Evolutionary conservation across 1,140 invertebrate genomes (phyloP).

Genomic region (Neodiprion lecontei): DNA sequence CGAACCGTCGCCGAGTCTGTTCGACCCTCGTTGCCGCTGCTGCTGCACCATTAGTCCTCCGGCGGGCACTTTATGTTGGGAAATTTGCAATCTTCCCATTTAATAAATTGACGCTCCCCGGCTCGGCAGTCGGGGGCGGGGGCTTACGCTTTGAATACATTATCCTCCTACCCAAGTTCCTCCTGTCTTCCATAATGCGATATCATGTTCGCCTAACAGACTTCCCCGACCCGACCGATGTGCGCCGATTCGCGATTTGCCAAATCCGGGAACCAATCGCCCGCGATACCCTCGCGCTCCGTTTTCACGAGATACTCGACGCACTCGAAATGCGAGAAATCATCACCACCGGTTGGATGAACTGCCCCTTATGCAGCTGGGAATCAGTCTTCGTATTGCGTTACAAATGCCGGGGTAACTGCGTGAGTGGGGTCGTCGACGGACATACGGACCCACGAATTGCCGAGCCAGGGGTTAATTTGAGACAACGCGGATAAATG

Average conservation of each 20-base stretch:
- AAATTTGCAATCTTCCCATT: conserved; percentile 64
- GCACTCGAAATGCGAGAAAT: background rate
- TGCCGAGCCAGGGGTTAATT: conserved; percentile 56
- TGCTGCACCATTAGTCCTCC: conserved; percentile 55
- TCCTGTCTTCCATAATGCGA: conserved; percentile 22
- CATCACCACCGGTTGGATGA: no score
- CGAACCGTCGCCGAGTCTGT: conserved; percentile 18
- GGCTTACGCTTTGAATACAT: conserved; percentile 60
- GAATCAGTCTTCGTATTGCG: no score
- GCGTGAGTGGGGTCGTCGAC: conserved; percentile 30
- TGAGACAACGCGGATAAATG: conserved; percentile 57
- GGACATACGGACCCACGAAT: conserved; percentile 50
- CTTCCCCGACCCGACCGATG: conserved; percentile 18
- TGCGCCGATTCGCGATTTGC: background rate
- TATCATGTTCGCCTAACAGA: conserved; percentile 24
- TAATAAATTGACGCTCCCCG: conserved; percentile 58
- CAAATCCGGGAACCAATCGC: background rate
- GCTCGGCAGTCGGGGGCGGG: conserved; percentile 30
- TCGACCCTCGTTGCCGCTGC: background rate
- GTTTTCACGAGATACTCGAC: background rate
- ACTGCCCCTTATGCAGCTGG: no score
- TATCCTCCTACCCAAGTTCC: conserved; percentile 34
- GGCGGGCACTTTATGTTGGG: conserved; percentile 60
- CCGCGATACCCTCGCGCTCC: background rate
- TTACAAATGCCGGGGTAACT: background rate